Percentiles rank a stretch among this genome's conserved stretches.
Evolutionary conservation across 1,140 invertebrate genomes (phyloP).

Genomic region (Euwallacea similis): DNA sequence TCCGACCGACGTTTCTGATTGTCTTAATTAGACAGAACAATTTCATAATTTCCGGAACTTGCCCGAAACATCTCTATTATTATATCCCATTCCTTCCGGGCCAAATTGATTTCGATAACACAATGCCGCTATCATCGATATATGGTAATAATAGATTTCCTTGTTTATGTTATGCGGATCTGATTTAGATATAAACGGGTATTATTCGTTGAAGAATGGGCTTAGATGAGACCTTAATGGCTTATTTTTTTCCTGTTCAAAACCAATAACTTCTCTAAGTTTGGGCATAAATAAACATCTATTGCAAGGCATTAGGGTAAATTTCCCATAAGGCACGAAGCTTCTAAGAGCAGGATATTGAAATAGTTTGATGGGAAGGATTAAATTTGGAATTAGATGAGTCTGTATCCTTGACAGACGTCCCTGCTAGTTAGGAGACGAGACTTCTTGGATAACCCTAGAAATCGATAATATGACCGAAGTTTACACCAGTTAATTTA

Average conservation of each 20-base stretch:
- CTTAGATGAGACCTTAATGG: too few species aligned
- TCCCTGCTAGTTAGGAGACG: not conserved
- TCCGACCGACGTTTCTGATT: not conserved
- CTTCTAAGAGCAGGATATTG: not conserved
- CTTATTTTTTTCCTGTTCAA: too few species aligned
- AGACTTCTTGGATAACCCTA: not conserved
- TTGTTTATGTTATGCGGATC: not conserved
- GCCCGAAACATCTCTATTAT: too few species aligned
- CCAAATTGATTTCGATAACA: not conserved
- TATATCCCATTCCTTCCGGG: not conserved
- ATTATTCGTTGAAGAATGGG: too few species aligned
- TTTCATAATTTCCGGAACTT: conserved; percentile 1
- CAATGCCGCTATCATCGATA: not conserved
- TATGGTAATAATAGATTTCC: not conserved
- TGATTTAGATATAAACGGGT: not conserved
- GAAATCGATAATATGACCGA: too few species aligned
- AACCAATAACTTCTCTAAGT: too few species aligned
- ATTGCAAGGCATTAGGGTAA: too few species aligned
- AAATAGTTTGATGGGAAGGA: not conserved
- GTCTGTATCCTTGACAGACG: not conserved
- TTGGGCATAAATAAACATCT: too few species aligned
- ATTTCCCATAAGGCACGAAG: not conserved
- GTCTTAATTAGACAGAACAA: conserved; percentile 2
- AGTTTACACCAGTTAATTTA: too few species aligned
- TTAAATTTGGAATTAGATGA: not conserved